These are phyloP conservation scores for Leptoclinus maculatus DNA, from an alignment of 2,797 vertebrate species.

Conservation along the genomic window DNA sequence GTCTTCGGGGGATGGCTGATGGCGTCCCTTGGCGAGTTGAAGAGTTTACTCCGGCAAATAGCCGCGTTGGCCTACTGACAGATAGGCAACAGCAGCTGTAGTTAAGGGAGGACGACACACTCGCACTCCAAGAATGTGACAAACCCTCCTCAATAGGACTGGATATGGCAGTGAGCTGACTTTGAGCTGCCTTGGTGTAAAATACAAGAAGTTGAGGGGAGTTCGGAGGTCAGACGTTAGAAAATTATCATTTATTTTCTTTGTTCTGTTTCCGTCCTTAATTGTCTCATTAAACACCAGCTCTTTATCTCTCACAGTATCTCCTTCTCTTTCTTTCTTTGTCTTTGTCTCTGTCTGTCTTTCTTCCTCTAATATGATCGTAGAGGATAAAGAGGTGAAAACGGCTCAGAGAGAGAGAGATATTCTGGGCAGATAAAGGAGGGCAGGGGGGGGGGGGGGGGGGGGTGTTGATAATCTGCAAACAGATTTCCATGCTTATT, in stretches of 20 bases:
- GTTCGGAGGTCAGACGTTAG: constrained; percentile 14
- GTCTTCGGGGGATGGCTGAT: constrained; percentile 37
- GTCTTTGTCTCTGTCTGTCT: constrained; percentile 36
- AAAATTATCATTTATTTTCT: constrained; percentile 10
- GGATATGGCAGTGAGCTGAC: constrained; percentile 8
- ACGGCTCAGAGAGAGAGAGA: constrained; percentile 84
- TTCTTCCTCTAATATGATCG: constrained; percentile 88
- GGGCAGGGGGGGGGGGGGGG: constrained; percentile 53
- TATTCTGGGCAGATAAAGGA: constrained; percentile 90
- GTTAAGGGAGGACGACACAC: constrained; percentile 23
- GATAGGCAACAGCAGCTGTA: constrained; percentile 73
- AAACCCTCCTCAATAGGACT: not conserved
- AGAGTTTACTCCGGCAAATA: constrained; percentile 73
- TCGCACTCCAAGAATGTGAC: constrained; percentile 36
- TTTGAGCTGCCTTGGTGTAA: not conserved
- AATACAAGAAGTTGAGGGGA: constrained; percentile 1
- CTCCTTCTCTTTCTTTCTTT: constrained; percentile 20
- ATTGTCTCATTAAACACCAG: constrained; percentile 53
- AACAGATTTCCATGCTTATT: constrained; percentile 99
- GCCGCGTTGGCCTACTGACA: constrained; percentile 66
- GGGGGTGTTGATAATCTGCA: constrained; percentile 93
- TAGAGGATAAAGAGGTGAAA: constrained; percentile 89
- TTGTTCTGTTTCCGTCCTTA: constrained; percentile 19
- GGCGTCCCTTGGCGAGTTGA: constrained; percentile 76
- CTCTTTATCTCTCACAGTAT: constrained; percentile 35